Percentiles rank a stretch among this genome's conserved stretches.
These are phyloP conservation scores for Piezodorus guildinii DNA, from an alignment of 1,140 invertebrate species.

Conservation along the genomic window DNA sequence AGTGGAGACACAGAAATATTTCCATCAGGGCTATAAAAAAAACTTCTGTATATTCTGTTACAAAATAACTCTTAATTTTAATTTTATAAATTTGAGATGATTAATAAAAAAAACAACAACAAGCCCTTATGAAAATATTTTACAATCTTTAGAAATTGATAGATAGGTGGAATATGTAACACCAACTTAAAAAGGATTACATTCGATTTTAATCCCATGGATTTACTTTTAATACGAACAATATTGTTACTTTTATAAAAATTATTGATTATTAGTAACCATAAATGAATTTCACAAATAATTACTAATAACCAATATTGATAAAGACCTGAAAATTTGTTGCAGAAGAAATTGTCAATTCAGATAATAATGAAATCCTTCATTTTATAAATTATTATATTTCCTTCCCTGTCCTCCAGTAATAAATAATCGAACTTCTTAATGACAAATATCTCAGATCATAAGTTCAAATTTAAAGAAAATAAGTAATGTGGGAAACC, in stretches of 20 bases:
- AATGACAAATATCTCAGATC: too few relatives aligned
- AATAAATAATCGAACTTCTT: too few relatives aligned
- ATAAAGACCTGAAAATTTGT: slow-evolving; percentile 45
- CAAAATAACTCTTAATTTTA: neutral
- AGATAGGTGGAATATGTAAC: too few relatives aligned
- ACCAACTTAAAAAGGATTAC: too few relatives aligned
- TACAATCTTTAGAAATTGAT: too few relatives aligned
- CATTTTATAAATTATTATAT: neutral
- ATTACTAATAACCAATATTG: neutral
- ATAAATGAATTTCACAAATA: neutral
- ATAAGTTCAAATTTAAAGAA: too few relatives aligned
- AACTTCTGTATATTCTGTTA: neutral
- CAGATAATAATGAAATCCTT: neutral
- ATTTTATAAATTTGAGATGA: too few relatives aligned
- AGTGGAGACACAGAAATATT: neutral
- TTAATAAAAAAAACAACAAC: too few relatives aligned
- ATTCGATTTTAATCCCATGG: too few relatives aligned
- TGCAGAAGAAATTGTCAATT: slow-evolving; percentile 34
- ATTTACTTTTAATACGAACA: neutral
- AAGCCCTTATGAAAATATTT: too few relatives aligned
- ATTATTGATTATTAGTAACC: neutral
- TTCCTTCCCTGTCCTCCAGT: too few relatives aligned
- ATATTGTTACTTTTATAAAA: neutral
- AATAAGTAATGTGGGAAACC: too few relatives aligned
- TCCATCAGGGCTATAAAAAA: neutral